Evolutionary conservation across 2,888 invertebrate species (phyloP).

Genomic region (Mycalesis mineus): DNA sequence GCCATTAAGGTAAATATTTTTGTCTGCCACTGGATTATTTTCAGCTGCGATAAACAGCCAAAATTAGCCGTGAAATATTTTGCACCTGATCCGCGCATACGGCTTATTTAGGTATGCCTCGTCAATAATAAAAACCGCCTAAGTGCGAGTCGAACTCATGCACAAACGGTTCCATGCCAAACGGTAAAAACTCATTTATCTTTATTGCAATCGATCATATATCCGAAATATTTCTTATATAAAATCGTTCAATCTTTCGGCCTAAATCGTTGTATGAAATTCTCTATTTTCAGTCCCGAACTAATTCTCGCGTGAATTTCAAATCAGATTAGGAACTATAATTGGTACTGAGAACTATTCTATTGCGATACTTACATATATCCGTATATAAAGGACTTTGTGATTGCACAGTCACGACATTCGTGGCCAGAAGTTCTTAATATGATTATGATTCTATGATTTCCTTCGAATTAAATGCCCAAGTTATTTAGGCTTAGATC

Average conservation of each 20-base stretch:
- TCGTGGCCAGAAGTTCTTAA: not conserved
- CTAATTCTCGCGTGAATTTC: not conserved
- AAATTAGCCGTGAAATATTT: conserved; percentile 5
- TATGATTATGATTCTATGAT: too few relatives aligned
- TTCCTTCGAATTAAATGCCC: too few relatives aligned
- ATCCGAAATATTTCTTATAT: too few relatives aligned
- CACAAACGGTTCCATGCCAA: too few relatives aligned
- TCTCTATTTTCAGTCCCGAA: not conserved
- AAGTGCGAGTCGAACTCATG: too few relatives aligned
- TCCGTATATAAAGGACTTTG: not conserved
- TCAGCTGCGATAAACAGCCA: not conserved
- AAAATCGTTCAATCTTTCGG: too few relatives aligned
- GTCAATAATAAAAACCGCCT: too few relatives aligned
- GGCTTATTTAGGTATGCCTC: not conserved
- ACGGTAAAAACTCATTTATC: too few relatives aligned
- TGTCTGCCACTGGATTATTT: not conserved
- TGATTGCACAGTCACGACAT: not conserved
- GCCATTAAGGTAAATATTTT: conserved; percentile 79
- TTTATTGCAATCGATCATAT: too few relatives aligned
- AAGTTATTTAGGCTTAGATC: too few relatives aligned
- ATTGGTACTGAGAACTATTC: not conserved
- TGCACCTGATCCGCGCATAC: not conserved
- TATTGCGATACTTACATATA: not conserved
- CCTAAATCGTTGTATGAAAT: too few relatives aligned
- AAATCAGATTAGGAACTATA: not conserved